Evolutionary conservation across 2,113 vertebrate species (phyloP), one percentile per base, ranked within the genome.

Genomic region (Oryzias melastigma): DNA sequence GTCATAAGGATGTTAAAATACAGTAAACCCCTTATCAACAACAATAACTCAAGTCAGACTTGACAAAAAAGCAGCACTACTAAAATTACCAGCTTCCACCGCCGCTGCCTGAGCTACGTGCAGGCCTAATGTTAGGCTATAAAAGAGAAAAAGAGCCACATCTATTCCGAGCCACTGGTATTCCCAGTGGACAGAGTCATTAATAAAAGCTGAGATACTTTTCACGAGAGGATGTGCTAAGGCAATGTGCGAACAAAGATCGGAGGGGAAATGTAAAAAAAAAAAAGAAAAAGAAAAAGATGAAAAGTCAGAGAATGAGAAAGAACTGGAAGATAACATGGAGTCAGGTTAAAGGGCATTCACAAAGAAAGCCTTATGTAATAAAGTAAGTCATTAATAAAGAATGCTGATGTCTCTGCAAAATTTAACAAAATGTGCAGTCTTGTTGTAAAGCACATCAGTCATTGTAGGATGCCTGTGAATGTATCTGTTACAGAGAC

Each of bases 91-190:
- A 73, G 79, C 71, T 85, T 52, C 52, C 45, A 55, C 53, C 46
- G 66, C 65, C 65, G 16, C 71, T 52, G 58, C 62, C 68, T 65
- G 70, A 77, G 65, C 77, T 65, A 69, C 29, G 27, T 49, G 61
- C 58, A 55, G 58, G 50, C 40, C 72, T 73, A 82, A 75, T 85
- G 73, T 78, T 71, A 53, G 63, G 73, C 81, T 70, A 84, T 85
- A 81, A 87, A 81, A 81, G 68, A 79, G 75, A 83, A 84, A 75
- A 77, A 82, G 78, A 77, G 63, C 29, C 71, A 74, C 71, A 80
- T 75, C 67, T 57, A 80, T 82, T 80, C 58, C 77, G 47, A 56
- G 67, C 47, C 20, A 53, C 52, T 52, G 57, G 56, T 80, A 71
- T 77, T 82, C 73, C 68, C 62, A 64, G 24, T 75, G 75, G 73